Conservation (phyloP, 1,140 invertebrate genomes). For the Meloidogyne exigua region DNA sequence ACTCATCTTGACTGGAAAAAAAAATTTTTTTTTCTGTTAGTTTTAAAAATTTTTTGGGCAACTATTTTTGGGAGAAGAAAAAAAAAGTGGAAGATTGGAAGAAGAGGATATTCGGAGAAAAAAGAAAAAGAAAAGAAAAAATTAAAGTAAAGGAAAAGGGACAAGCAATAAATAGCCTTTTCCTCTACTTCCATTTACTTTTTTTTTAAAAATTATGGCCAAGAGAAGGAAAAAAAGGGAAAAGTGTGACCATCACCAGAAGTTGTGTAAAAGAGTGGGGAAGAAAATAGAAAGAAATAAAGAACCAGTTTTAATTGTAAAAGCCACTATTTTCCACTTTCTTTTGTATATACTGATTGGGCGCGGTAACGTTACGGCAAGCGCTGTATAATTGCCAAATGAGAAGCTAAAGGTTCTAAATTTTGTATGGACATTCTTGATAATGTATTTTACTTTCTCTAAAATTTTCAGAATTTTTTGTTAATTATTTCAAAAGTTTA, state of each 20-base stretch:
- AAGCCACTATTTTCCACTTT: neutral
- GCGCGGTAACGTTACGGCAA: neutral
- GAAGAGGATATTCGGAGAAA: neutral
- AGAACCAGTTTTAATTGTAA: neutral
- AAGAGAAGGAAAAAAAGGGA: neutral
- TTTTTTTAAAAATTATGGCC: neutral
- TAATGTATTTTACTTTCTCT: neutral
- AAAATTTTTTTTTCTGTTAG: neutral
- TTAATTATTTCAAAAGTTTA: neutral
- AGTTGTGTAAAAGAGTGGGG: neutral
- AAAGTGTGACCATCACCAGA: neutral
- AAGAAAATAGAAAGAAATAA: neutral
- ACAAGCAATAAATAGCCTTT: neutral
- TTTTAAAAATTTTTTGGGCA: neutral
- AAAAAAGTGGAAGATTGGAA: neutral
- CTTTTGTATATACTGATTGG: neutral
- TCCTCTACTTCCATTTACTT: too few species aligned
- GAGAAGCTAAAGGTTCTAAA: neutral
- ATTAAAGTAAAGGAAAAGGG: neutral
- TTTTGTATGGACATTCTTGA: neutral
- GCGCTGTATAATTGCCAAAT: neutral
- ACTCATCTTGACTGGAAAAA: neutral
- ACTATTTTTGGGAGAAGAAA: neutral
- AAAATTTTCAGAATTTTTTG: neutral
- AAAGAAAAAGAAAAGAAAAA: neutral